Base-by-base conservation (phyloP, 1,140 invertebrate species). In the Colletes latitarsis region DNA sequence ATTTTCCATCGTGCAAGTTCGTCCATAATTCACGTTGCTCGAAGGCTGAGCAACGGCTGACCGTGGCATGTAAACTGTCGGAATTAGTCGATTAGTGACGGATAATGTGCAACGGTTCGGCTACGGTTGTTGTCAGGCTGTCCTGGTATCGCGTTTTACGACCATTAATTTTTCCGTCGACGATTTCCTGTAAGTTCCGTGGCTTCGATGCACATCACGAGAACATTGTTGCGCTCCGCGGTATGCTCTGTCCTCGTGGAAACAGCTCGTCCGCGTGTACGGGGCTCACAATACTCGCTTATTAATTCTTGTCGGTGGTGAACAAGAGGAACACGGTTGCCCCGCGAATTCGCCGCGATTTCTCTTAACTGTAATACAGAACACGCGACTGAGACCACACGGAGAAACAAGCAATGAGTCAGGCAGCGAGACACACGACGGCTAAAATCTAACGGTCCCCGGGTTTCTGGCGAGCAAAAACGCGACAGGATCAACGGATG, bases 291-390 rank as follows among this genome's bases (percentile, higher is more conserved):
- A 70, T 41, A 21, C 3, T 12, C 55, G 41, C 41, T 21, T 72
- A 72, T 72, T 62, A 60, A 72, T 72, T 46, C 21, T 58, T 62
- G 55, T 62, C 55, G 19, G 19, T 58, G 57, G 53, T 46, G n/a
- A 15, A 46, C 70, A 21, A 60, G 55, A 60, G 55, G 21, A 72
- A 43, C 41, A 46, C 30, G 17, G 43, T 46, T 19, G n/a, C 39
- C 14, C 21, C 5, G 46, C 12, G 12, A 21, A 21, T 10, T 41
- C n/a, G 52, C 9, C 10, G n/a, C 39, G 60, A 66, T 75, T 75
- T 55, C 73, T 75, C 73, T 75, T 39, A 66, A 55, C 62, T 63
- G 46, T 43, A 39, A 55, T 41, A n/a, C 21, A n/a, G 9, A 30
- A 71, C 53, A 71, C 53, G 53, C 69, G 41, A 58, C 19, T n/a